Evolutionary conservation across 1,140 invertebrate species (phyloP), one percentile per base, ranked within the genome.

Genomic region (Zaprionus vittiger): DNA sequence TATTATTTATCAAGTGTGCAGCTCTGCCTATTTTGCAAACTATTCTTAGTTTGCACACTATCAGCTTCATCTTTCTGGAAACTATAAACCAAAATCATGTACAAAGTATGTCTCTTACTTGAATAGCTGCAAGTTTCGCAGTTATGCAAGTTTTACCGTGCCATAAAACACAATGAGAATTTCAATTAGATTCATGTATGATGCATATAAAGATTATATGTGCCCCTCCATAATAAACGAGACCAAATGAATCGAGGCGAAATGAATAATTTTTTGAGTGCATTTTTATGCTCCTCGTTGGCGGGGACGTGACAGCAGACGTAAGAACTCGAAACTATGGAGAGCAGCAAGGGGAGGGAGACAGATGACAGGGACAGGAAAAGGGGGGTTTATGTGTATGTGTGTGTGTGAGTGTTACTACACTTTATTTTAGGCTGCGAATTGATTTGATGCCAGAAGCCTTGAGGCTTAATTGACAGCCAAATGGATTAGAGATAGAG

Each of bases 361-460:
- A 52, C 5, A 24, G 49, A 52, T 4, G 12, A 38, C 14, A 38
- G 14, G 14, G 37, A 15, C 4, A 15, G 37, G 14, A 1, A 15
- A 12, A 38, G 12, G 1, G 1, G 12, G 37, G 5, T 15, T 24
- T 44, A 24, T 15, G 52, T 41, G 15, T 31, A 1, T 38, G 15
- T 9, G 11, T 38, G 31, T 54, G 28, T 38, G 49, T 24, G 15
- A 17, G 11, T 37, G 17, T 15, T 59, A 31, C 34, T 26, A 38
- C 57, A 62, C 15, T 73, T 67, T 34, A 41, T 52, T 37, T 59
- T 34, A 24, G 49, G 55, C 37, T 49, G n/a, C 24, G 17, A 64
- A 72, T 65, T 71, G 73, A 60, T 71, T 60, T 76, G 44, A 24
- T 54, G 47, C n/a, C 41, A 34, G 22, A 55, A 55, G 67, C 59